These are phyloP conservation scores for Micoletzkya japonica DNA, from an alignment of 2,888 invertebrate genomes.

Conservation along the genomic window DNA sequence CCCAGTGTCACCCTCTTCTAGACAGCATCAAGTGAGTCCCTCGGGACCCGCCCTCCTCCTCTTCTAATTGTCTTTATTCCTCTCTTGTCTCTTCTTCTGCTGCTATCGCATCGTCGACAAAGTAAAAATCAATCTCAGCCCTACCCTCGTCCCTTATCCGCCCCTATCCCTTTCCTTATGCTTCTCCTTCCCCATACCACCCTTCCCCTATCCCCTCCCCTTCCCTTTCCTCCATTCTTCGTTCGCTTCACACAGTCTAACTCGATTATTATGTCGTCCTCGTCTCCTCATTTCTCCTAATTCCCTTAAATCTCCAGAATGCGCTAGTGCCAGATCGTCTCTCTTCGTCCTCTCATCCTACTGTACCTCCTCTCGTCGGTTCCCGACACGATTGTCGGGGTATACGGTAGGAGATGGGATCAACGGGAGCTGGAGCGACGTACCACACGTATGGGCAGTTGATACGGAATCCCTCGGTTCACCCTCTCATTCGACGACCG, in stretches of 20 bases:
- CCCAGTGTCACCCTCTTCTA: too few species aligned
- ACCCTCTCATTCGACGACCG: constrained; percentile 44
- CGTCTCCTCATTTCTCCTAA: background rate
- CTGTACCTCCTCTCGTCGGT: background rate
- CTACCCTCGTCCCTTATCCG: constrained; percentile 7
- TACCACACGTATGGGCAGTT: constrained; percentile 53
- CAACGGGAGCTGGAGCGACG: constrained; percentile 51
- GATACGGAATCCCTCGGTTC: constrained; percentile 53
- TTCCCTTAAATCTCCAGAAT: too few species aligned
- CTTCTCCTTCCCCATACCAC: background rate
- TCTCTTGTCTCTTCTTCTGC: constrained; percentile 14
- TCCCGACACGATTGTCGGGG: too few species aligned
- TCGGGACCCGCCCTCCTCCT: constrained; percentile 13
- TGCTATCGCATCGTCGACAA: background rate
- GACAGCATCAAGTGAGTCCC: too few species aligned
- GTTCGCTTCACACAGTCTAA: background rate
- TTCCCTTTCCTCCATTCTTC: background rate
- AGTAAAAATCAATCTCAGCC: constrained; percentile 24
- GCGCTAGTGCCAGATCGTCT: too few species aligned
- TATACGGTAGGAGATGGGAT: constrained; percentile 41
- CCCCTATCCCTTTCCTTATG: background rate
- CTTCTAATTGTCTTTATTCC: constrained; percentile 24
- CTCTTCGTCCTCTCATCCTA: background rate
- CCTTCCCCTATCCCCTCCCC: constrained; percentile 2
- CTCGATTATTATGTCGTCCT: constrained; percentile 5